Conservation (phyloP, 2,888 invertebrate species). For the Cylindroiulus punctatus region DNA sequence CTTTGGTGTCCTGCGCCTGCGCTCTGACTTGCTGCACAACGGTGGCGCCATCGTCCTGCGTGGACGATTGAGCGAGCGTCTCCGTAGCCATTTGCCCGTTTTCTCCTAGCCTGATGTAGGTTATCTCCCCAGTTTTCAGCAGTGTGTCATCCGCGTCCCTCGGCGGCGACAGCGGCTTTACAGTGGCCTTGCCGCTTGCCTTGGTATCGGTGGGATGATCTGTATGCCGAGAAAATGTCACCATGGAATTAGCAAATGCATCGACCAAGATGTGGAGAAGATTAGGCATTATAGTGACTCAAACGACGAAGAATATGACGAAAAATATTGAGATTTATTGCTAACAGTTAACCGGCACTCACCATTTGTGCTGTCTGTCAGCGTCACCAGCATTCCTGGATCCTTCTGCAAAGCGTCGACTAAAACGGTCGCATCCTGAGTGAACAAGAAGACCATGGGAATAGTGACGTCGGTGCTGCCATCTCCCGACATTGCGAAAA, state of each 20-base stretch:
- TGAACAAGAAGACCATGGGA: conserved; percentile 90
- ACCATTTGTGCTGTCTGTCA: conserved; percentile 58
- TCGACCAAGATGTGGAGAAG: too few species aligned
- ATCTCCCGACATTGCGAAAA: conserved; percentile 98
- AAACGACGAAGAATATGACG: too few species aligned
- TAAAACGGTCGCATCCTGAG: conserved; percentile 78
- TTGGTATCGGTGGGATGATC: neutral
- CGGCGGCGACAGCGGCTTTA: neutral
- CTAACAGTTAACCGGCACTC: neutral
- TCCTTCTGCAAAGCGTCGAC: conserved; percentile 71
- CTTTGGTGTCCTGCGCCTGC: neutral
- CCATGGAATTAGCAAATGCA: too few species aligned
- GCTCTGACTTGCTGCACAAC: neutral
- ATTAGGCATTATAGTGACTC: too few species aligned
- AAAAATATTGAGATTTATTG: too few species aligned
- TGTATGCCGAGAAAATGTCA: neutral
- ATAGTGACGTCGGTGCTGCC: conserved; percentile 85
- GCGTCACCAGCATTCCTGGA: conserved; percentile 70
- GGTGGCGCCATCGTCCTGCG: neutral
- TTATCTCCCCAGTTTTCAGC: conserved; percentile 33
- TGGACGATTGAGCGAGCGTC: neutral
- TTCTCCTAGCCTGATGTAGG: conserved; percentile 52
- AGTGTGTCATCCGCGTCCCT: neutral
- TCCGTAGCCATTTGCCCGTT: conserved; percentile 8
- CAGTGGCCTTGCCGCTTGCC: neutral